Conservation (phyloP, 2,888 invertebrate genomes). For the Rosalia funebris region DNA sequence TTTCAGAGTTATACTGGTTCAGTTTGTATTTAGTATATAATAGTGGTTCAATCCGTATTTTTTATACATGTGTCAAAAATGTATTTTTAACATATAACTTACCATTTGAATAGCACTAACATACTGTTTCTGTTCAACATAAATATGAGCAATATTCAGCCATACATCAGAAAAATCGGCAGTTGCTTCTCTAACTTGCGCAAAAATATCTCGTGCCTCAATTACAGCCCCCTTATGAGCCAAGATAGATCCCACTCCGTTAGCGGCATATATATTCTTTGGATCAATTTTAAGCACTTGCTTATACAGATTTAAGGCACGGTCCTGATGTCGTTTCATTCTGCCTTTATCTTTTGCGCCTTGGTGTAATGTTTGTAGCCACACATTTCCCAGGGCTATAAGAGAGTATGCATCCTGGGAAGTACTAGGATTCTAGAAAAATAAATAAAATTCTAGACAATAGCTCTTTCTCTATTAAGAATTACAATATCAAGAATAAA, state of each 20-base stretch:
- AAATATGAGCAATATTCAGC: constrained; percentile 99
- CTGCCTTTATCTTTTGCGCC: constrained; percentile 92
- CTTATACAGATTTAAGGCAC: constrained; percentile 92
- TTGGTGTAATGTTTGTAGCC: constrained; percentile 96
- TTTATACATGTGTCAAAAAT: too few relatives aligned
- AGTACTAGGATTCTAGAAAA: constrained; percentile 75
- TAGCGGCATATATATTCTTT: constrained; percentile 98
- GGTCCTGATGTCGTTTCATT: constrained; percentile 94
- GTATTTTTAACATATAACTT: too few relatives aligned
- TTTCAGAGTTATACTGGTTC: too few relatives aligned
- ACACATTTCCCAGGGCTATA: constrained; percentile 97
- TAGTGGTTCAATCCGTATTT: too few relatives aligned
- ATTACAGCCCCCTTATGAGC: constrained; percentile 92
- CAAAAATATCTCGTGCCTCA: constrained; percentile 98
- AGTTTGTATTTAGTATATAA: too few relatives aligned
- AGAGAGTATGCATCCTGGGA: constrained; percentile 93
- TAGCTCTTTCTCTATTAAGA: too few relatives aligned
- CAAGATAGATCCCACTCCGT: constrained; percentile 96
- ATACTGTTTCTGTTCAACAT: constrained; percentile 97
- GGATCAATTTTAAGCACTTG: constrained; percentile 92
- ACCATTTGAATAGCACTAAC: constrained; percentile 99
- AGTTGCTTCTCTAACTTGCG: constrained; percentile 97
- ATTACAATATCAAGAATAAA: too few relatives aligned
- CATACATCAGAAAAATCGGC: constrained; percentile 99
- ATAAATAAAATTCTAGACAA: neutral